These are phyloP conservation scores for Drosophila peninsularis DNA, from an alignment of 2,888 invertebrate genomes.

Conservation along the genomic window DNA sequence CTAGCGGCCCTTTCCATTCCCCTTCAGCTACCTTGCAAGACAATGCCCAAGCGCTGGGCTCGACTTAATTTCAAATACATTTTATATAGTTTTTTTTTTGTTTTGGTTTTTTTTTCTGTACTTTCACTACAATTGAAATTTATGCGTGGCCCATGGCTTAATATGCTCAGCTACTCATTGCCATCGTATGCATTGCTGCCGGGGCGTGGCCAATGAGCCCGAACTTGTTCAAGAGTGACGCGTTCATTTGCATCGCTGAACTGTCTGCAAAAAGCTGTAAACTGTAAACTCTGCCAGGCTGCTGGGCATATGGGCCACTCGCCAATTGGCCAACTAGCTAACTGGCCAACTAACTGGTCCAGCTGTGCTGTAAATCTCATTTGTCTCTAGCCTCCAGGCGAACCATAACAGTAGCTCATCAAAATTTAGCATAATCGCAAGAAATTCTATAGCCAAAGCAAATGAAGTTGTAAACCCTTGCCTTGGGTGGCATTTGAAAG, in stretches of 20 bases:
- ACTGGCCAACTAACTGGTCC: slow-evolving; percentile 18
- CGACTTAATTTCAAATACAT: slow-evolving; percentile 52
- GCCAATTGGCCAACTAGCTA: not conserved
- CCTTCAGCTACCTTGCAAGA: slow-evolving; percentile 1
- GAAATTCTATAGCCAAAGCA: slow-evolving; percentile 40
- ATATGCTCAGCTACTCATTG: slow-evolving; percentile 15
- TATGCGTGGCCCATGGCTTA: slow-evolving; percentile 63
- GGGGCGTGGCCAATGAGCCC: slow-evolving; percentile 40
- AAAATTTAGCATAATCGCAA: slow-evolving; percentile 67
- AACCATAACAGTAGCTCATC: slow-evolving; percentile 69
- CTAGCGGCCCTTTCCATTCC: slow-evolving; percentile 3
- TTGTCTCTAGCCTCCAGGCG: slow-evolving; percentile 37
- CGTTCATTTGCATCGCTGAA: slow-evolving; percentile 52
- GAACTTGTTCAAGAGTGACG: slow-evolving; percentile 64
- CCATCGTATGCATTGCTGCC: slow-evolving; percentile 14
- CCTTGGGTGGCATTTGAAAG: slow-evolving; percentile 27
- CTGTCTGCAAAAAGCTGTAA: slow-evolving; percentile 9
- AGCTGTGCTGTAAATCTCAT: slow-evolving; percentile 42
- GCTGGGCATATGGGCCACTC: slow-evolving; percentile 46
- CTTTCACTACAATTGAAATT: slow-evolving; percentile 74
- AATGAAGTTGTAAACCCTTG: slow-evolving; percentile 55
- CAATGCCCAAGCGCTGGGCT: slow-evolving; percentile 41
- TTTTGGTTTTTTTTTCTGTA: slow-evolving; percentile 31
- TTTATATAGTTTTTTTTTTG: slow-evolving; percentile 15
- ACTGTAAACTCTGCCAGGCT: slow-evolving; percentile 50